phyloP scores from a whole-genome alignment of 2,888 invertebrate genomes.

The Napeogenes inachia region DNA sequence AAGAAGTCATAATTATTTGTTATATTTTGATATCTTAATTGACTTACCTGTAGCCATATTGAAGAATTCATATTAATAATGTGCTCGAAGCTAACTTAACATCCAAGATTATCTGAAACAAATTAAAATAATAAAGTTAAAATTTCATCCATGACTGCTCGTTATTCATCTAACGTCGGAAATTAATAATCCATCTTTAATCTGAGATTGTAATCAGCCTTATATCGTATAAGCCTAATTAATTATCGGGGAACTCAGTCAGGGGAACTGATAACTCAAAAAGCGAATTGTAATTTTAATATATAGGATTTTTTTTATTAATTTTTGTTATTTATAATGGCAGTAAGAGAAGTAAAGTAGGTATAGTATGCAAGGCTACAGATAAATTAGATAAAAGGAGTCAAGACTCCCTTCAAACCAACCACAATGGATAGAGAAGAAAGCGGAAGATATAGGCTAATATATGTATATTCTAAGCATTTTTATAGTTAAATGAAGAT shows the following conservation, averaged over 20 bases:
- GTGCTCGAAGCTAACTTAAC: constrained; percentile 44
- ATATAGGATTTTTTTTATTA: too few relatives aligned
- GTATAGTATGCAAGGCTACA: too few relatives aligned
- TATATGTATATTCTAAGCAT: background rate
- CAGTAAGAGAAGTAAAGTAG: too few relatives aligned
- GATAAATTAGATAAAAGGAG: too few relatives aligned
- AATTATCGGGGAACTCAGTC: too few relatives aligned
- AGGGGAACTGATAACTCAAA: too few relatives aligned
- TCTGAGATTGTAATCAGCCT: too few relatives aligned
- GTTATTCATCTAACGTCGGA: background rate
- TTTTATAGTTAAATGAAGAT: constrained; percentile 10
- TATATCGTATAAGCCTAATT: too few relatives aligned
- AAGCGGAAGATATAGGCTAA: constrained; percentile 4
- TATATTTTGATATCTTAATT: background rate
- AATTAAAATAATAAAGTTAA: constrained; percentile 13
- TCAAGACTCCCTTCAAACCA: too few relatives aligned
- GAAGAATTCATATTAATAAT: constrained; percentile 49
- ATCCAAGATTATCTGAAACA: constrained; percentile 52
- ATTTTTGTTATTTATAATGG: too few relatives aligned
- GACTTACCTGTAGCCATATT: constrained; percentile 58
- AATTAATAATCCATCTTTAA: background rate
- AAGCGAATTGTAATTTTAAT: too few relatives aligned
- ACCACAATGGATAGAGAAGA: background rate
- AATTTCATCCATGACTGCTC: background rate
- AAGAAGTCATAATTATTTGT: constrained; percentile 3